Evolutionary conservation across 2,888 invertebrate genomes (phyloP).

Genomic region (Meliscaeva auricollis): DNA sequence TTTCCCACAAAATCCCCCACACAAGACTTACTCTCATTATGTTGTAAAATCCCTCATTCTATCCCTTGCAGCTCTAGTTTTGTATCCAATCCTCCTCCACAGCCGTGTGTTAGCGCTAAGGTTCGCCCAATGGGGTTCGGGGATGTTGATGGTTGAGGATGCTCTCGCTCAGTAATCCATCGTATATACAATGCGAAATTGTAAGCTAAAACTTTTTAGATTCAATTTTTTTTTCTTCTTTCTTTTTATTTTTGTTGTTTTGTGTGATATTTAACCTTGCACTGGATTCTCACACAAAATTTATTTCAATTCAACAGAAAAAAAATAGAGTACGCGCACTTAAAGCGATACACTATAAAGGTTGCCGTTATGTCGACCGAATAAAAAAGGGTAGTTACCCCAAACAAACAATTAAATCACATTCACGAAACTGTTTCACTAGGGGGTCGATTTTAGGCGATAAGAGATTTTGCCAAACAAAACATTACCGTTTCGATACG

Average conservation of each 20-base stretch:
- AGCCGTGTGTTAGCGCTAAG: slow-evolving; percentile 51
- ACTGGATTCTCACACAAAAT: slow-evolving; percentile 71
- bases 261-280: slow-evolving; percentile 67
- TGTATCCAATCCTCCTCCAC: slow-evolving; percentile 43
- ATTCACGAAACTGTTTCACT: slow-evolving; percentile 11
- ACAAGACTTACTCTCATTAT: slow-evolving; percentile 74
- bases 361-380: slow-evolving; percentile 14
- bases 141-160: neutral
- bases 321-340: slow-evolving; percentile 63
- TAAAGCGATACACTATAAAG: slow-evolving; percentile 43
- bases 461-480: slow-evolving; percentile 13
- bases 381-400: neutral
- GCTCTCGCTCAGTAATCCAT: slow-evolving; percentile 70
- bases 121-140: neutral
- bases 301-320: slow-evolving; percentile 66
- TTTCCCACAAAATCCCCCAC: slow-evolving; percentile 18
- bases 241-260: slow-evolving; percentile 36
- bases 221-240: slow-evolving; percentile 34
- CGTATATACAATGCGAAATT: slow-evolving; percentile 70
- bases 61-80: slow-evolving; percentile 66
- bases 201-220: slow-evolving; percentile 37
- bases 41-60: slow-evolving; percentile 74
- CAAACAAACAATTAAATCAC: slow-evolving; percentile 13
- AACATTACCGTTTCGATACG: slow-evolving; percentile 12
- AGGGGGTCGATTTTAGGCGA: neutral